Evolutionary conservation across 2,888 invertebrate species (phyloP), one percentile per base, ranked within the genome.

Genomic region (Gordius sp.): DNA sequence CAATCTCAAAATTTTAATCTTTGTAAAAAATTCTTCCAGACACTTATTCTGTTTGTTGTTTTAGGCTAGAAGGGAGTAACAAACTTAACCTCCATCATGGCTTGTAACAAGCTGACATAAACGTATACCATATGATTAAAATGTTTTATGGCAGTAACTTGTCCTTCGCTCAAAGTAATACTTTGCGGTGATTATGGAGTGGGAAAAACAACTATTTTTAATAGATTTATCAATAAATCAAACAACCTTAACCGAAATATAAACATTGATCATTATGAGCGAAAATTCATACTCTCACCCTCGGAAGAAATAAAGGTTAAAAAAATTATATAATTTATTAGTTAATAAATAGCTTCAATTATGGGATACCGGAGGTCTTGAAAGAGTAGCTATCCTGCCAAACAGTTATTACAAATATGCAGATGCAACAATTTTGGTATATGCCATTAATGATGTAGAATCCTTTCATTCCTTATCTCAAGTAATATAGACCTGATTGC

Each of bases 361-460:
- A 62, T 89, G 87, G 86, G 89, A 89, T 67, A 89, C 89, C 39
- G 87, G 86, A 62, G 87, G 87, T 56, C 85, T 89, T 83, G 89
- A 89, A 70, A 75, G 87, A 64, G 85, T 87, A 61, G 86, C 86
- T 53, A 85, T 85, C 1, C 82, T 89, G 23, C 87, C 87, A 13
- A 83, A 84, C 27, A 84, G 83, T 66, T 89, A 89, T 68, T 89
- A 86, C 68, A 86, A 87, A 71, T 85, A 85, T 72, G 82, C 87
- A 1, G 85, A 86, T 68, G 87, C 85, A 60, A 87, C 86, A 59
- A 78, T 89, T 63, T 73, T 89, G 60, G 85, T 86, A 2, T 89
- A 86, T 72, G 79, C 83, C 39, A 72, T 84, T 61, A 83, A 85
- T 66, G 84, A 84, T 72, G 78, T 81, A 4, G 81, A 86, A 39